Evolutionary conservation across 64 coral and sea anemone genomes (phyloP).

Genomic region (Acropora yongei): DNA sequence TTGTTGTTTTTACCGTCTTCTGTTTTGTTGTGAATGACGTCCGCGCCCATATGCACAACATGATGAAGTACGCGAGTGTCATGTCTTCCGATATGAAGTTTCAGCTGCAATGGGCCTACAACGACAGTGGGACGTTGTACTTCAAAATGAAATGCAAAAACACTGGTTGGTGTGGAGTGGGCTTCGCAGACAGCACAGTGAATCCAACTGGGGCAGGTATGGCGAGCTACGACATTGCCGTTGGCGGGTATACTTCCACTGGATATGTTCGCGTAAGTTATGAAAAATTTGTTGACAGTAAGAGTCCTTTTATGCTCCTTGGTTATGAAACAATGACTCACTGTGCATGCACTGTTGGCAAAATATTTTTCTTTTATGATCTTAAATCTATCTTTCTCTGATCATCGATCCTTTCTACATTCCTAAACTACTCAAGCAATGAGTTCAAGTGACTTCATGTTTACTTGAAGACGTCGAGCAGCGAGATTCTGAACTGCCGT

Average conservation of each 20-base stretch:
- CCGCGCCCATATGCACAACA: neutral
- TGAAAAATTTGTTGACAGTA: no score
- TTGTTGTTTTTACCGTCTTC: neutral
- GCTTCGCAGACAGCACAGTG: neutral
- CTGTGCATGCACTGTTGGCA: no score
- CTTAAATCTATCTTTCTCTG: no score
- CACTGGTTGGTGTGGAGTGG: conserved; percentile 13
- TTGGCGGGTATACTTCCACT: neutral
- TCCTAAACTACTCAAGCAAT: no score
- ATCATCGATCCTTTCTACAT: no score
- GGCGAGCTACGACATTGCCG: conserved; percentile 30
- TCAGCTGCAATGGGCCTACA: conserved; percentile 13
- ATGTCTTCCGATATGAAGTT: neutral
- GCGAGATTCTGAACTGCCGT: no score
- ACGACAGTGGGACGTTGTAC: neutral
- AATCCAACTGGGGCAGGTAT: neutral
- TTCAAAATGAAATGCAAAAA: conserved; percentile 24
- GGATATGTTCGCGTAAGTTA: conserved; percentile 11
- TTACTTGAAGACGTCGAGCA: no score
- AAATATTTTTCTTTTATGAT: no score
- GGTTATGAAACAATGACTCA: no score
- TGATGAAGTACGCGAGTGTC: neutral
- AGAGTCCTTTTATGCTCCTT: no score
- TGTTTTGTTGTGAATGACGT: neutral
- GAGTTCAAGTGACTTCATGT: no score